Conservation (phyloP, 2,113 vertebrate genomes). For the Labeo catla region DNA sequence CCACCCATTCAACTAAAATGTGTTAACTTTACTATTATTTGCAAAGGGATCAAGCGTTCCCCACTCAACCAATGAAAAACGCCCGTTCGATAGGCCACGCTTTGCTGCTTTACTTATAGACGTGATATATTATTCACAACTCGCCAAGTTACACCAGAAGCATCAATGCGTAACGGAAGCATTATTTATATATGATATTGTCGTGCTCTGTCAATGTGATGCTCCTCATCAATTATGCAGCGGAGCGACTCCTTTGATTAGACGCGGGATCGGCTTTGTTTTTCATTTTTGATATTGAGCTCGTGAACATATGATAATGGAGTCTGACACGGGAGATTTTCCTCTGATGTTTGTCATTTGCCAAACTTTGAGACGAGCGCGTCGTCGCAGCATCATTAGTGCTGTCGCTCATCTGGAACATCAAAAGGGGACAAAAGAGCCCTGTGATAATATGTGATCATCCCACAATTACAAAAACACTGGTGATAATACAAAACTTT, state of each 20-base stretch:
- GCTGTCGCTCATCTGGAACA: slow-evolving; percentile 20
- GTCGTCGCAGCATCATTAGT: slow-evolving; percentile 16
- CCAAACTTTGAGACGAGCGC: slow-evolving; percentile 24
- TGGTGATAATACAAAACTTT: background rate
- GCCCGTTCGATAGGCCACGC: slow-evolving; percentile 61
- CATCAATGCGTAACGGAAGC: slow-evolving; percentile 55
- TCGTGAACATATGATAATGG: slow-evolving; percentile 53
- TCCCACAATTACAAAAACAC: slow-evolving; percentile 15
- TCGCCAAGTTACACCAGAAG: slow-evolving; percentile 47
- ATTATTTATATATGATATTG: slow-evolving; percentile 58
- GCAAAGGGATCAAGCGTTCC: slow-evolving; percentile 80
- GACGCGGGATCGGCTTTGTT: slow-evolving; percentile 16
- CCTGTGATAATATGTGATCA: slow-evolving; percentile 15
- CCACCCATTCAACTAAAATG: slow-evolving; percentile 70
- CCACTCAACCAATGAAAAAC: slow-evolving; percentile 66
- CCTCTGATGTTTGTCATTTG: slow-evolving; percentile 46
- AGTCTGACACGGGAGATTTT: slow-evolving; percentile 45
- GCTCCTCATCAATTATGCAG: slow-evolving; percentile 60
- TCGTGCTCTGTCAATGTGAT: slow-evolving; percentile 56
- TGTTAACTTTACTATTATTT: slow-evolving; percentile 91
- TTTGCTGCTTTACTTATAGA: slow-evolving; percentile 63
- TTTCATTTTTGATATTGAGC: slow-evolving; percentile 44
- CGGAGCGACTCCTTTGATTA: slow-evolving; percentile 65
- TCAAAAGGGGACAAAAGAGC: slow-evolving; percentile 6
- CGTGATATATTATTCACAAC: slow-evolving; percentile 71